phyloP scores from a whole-genome alignment of 2,113 vertebrate genomes.

The Smithornis capensis region DNA sequence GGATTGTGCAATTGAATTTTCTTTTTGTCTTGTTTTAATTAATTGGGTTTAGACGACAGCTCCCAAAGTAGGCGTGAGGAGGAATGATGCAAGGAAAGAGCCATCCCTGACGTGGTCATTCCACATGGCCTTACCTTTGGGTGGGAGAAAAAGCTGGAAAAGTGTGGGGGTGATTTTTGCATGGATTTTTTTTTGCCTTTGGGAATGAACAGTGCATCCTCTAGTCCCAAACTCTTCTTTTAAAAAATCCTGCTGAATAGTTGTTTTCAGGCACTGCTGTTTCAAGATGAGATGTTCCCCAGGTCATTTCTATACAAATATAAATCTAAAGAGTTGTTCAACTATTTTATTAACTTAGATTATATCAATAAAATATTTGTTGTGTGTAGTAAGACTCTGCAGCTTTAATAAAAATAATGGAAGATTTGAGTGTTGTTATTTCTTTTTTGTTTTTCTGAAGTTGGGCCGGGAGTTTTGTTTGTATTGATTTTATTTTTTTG shows the following conservation, averaged over 20 bases:
- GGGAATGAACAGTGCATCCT: conserved; percentile 57
- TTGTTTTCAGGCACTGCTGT: conserved; percentile 51
- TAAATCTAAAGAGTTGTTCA: conserved; percentile 75
- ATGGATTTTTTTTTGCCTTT: conserved; percentile 32
- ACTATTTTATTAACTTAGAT: conserved; percentile 84
- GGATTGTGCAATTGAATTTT: conserved; percentile 52
- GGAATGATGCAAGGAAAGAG: background rate
- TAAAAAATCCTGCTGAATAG: conserved; percentile 29
- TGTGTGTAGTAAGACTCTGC: conserved; percentile 72
- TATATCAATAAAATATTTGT: conserved; percentile 76
- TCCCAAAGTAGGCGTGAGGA: background rate
- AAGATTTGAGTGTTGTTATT: conserved; percentile 1
- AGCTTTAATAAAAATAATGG: conserved; percentile 75
- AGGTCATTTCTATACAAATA: conserved; percentile 78
- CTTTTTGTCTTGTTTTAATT: conserved; percentile 15
- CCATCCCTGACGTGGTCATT: background rate
- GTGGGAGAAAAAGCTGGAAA: background rate
- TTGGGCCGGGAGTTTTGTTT: background rate
- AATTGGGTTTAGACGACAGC: background rate
- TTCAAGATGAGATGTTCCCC: conserved; percentile 54
- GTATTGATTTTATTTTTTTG: background rate
- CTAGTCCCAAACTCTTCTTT: conserved; percentile 52
- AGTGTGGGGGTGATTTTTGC: conserved; percentile 1
- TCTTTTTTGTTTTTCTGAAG: background rate
- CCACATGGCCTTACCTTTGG: background rate